Evolutionary conservation across 2,797 vertebrate species (phyloP).

Genomic region (Sebastes taczanowskii): DNA sequence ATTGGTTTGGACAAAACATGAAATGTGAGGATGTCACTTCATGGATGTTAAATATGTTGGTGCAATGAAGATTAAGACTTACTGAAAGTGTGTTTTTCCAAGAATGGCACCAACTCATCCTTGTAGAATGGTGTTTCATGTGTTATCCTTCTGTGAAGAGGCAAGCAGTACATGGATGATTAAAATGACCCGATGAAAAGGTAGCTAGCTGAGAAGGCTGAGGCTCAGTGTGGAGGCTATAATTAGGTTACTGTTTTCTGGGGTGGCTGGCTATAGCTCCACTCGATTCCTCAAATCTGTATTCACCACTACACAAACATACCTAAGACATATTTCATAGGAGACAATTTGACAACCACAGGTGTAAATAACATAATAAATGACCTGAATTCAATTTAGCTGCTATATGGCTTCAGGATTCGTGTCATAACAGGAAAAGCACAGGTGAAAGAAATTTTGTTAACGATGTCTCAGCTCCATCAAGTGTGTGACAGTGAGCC

Average conservation of each 20-base stretch:
- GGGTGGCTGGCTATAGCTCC: not conserved
- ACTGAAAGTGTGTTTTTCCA: not conserved
- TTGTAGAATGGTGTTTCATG: not conserved
- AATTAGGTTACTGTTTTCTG: not conserved
- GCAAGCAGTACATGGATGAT: not conserved
- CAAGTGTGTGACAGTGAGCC: not conserved
- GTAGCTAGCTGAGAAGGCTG: not conserved
- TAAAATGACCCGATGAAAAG: not conserved
- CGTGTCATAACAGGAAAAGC: not conserved
- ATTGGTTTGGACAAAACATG: not conserved
- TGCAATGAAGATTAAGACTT: not conserved
- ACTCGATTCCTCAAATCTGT: not conserved
- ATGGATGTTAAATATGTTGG: not conserved
- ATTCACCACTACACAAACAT: not conserved
- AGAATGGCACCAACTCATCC: not conserved
- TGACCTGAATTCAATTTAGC: not conserved
- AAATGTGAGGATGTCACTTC: not conserved
- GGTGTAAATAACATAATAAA: not conserved
- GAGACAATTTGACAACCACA: not conserved
- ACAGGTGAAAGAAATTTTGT: conserved; percentile 1
- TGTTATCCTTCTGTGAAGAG: not conserved
- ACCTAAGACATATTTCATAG: not conserved
- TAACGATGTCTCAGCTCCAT: conserved; percentile 1
- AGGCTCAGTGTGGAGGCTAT: not conserved
- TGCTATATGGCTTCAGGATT: not conserved